Evolutionary conservation across 2,888 invertebrate species (phyloP).

Genomic region (Sphinx pinastri): DNA sequence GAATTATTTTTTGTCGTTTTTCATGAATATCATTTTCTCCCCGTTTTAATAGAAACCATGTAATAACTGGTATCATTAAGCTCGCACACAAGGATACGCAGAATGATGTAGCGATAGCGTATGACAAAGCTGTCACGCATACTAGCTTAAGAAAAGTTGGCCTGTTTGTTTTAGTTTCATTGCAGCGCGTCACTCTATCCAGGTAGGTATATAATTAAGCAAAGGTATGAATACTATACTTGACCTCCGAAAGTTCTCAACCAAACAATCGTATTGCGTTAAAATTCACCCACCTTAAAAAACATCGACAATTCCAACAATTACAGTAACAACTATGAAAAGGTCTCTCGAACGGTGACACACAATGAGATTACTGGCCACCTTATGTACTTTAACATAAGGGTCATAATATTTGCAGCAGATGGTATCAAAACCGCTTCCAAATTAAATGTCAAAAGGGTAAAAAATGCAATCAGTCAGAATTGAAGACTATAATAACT

Average conservation of each 20-base stretch:
- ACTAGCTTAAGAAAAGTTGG: too few relatives aligned
- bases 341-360: conserved; percentile 27
- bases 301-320: conserved; percentile 28
- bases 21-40: too few relatives aligned
- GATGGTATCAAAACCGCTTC: conserved; percentile 20
- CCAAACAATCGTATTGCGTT: conserved; percentile 23
- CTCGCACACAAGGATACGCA: too few relatives aligned
- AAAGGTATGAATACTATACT: neutral
- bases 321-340: conserved; percentile 30
- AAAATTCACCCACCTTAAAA: conserved; percentile 25
- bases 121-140: too few relatives aligned
- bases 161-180: too few relatives aligned
- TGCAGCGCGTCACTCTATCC: too few relatives aligned
- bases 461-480: conserved; percentile 30
- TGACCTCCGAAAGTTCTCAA: conserved; percentile 7
- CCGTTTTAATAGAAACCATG: too few relatives aligned
- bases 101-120: too few relatives aligned
- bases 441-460: conserved; percentile 30
- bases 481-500: conserved; percentile 25
- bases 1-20: too few relatives aligned
- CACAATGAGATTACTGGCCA: conserved; percentile 3
- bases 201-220: too few relatives aligned
- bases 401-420: conserved; percentile 17
- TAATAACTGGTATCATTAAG: too few relatives aligned
- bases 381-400: conserved; percentile 2